Base-by-base conservation (phyloP, 64 coral and sea anemone species). In the Montipora efflorescens region DNA sequence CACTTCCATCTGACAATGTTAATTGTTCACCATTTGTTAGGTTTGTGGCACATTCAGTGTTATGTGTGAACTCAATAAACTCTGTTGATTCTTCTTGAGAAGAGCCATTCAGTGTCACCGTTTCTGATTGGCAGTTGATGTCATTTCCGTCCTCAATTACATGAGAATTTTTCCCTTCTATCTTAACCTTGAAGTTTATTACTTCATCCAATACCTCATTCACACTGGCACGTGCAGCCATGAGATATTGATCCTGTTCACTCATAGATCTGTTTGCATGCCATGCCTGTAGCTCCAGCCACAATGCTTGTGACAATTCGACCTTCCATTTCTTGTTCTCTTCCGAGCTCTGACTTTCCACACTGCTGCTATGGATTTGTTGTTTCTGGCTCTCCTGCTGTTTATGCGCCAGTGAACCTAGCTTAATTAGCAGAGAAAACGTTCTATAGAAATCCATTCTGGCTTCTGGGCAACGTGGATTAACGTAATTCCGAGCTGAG, bases 251-350 rank as follows among this genome's bases (percentile, higher is more conserved):
- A 64, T 99, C 98, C 45, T 99, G 98, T 55, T 99, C 95, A 18
- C 80, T 59, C 98, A 99, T 99, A 0, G 89, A 87, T 62, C 89
- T 74, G 22, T 81, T 87, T 13, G 88, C 90, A 55, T 94, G 98
- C 98, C 98, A 99, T 3, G 98, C 98, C 57, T 95, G 95, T 7
- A 99, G 61, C 58, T 99, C 98, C 67, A 99, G 80, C 98, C 98
- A 99, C 47, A 99, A 59, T 13, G 98, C 98, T 79, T 96, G 92
- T 1, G 87, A 89, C 25, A 93, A 76, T 48, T 96, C 94, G 4
- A 99, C 69, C 49, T 99, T 87, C 86, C 87, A 99, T 45, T 92
- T 96, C 16, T 96, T 96, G 15, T 92, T 91, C 62, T 99, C 98
- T 45, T 96, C 95, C 20, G 92, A 95, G 19, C 71, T 97, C 70